Conservation (phyloP, 2,797 vertebrate species). For the Valencia hispanica region DNA sequence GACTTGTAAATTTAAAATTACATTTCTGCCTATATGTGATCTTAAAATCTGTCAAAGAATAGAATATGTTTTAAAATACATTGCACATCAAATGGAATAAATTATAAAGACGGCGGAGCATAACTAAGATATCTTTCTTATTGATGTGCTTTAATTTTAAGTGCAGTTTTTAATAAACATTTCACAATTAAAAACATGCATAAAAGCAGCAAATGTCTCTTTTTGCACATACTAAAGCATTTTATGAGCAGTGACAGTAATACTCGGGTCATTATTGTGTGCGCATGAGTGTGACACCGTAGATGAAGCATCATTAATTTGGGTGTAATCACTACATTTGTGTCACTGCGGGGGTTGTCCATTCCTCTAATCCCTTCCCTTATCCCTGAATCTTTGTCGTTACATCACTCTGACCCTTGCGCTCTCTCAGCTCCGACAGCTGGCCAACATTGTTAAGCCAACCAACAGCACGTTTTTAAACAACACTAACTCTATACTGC, state of each 20-base stretch:
- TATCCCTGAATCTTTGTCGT: slow-evolving; percentile 65
- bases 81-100: slow-evolving; percentile 15
- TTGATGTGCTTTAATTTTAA: background rate
- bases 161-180: background rate
- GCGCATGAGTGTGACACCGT: slow-evolving; percentile 27
- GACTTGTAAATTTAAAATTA: slow-evolving; percentile 37
- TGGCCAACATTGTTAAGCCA: slow-evolving; percentile 61
- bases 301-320: slow-evolving; percentile 72
- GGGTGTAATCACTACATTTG: slow-evolving; percentile 71
- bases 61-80: slow-evolving; percentile 8
- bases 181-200: background rate
- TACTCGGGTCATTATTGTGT: slow-evolving; percentile 1
- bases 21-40: slow-evolving; percentile 25
- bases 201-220: background rate
- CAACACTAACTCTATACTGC: slow-evolving; percentile 12
- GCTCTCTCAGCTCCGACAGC: slow-evolving; percentile 65
- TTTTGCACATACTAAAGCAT: background rate
- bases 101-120: slow-evolving; percentile 18
- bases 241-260: slow-evolving; percentile 3
- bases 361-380: slow-evolving; percentile 74
- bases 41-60: slow-evolving; percentile 23
- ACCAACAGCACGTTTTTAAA: slow-evolving; percentile 35
- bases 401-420: slow-evolving; percentile 75
- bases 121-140: background rate
- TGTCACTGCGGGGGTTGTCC: slow-evolving; percentile 57